phyloP scores from a whole-genome alignment of 2,888 invertebrate genomes.

The Cryptosula pallasiana region DNA sequence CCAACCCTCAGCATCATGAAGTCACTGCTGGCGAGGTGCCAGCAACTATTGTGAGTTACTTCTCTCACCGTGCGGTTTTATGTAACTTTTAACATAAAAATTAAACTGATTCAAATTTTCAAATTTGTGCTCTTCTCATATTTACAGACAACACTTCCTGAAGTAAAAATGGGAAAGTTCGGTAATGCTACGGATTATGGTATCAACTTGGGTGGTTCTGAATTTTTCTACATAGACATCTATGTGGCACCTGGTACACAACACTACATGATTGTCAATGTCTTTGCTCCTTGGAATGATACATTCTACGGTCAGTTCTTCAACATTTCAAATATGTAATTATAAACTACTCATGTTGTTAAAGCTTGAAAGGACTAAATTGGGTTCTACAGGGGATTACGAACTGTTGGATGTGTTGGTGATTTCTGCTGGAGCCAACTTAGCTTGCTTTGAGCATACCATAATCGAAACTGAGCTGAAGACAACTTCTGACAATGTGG shows the following conservation, averaged over 20 bases:
- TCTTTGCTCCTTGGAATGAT: slow-evolving; percentile 15
- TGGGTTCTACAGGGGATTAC: background rate
- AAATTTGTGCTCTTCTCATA: too few species aligned
- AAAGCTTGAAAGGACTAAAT: too few species aligned
- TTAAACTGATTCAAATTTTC: too few species aligned
- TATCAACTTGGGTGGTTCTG: slow-evolving; percentile 9
- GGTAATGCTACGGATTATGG: background rate
- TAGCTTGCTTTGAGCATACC: slow-evolving; percentile 1
- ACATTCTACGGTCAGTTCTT: background rate
- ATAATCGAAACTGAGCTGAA: background rate
- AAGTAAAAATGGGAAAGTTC: background rate
- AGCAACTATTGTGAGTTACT: background rate
- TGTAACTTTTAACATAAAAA: too few species aligned
- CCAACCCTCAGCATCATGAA: background rate
- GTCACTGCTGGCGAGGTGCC: background rate
- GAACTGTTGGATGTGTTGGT: slow-evolving; percentile 13
- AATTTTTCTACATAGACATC: slow-evolving; percentile 10
- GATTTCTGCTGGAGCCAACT: background rate
- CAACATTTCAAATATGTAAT: background rate
- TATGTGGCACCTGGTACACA: slow-evolving; percentile 2
- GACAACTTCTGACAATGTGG: background rate
- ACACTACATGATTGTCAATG: background rate
- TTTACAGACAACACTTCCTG: background rate
- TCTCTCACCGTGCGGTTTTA: too few species aligned
- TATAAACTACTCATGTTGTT: too few species aligned